A percentile compares a stretch with the other conserved stretches of the same genome.
Conservation (phyloP, 2,113 vertebrate species). For the Anoura caudifer region DNA sequence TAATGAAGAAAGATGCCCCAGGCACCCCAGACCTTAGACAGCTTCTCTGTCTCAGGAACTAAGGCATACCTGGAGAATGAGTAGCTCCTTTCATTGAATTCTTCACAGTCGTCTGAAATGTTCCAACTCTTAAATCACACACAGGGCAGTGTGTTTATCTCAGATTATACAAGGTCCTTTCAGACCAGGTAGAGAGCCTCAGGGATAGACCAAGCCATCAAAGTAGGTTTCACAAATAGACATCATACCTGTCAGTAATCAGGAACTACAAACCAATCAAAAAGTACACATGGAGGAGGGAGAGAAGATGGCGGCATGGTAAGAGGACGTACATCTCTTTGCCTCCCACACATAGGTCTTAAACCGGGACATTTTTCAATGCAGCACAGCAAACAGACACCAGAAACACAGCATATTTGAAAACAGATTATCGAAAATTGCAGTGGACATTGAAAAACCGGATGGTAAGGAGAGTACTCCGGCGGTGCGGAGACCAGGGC, state of each 20-base stretch:
- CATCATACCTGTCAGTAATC: conserved; percentile 61
- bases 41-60: conserved; percentile 33
- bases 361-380: too few species aligned
- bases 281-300: too few species aligned
- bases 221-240: conserved; percentile 62
- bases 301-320: too few species aligned
- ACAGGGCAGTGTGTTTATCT: conserved; percentile 61
- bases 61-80: conserved; percentile 41
- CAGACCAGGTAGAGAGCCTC: conserved; percentile 46
- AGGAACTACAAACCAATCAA: conserved; percentile 51
- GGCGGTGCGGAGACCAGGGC: too few species aligned
- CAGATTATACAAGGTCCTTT: conserved; percentile 58
- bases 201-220: conserved; percentile 29
- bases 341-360: too few species aligned
- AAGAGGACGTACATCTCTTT: too few species aligned
- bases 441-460: too few species aligned
- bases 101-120: conserved; percentile 41
- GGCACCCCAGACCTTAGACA: conserved; percentile 23
- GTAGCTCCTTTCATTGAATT: conserved; percentile 49
- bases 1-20: conserved; percentile 25
- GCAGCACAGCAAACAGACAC: too few species aligned
- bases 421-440: too few species aligned
- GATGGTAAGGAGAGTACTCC: too few species aligned
- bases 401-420: too few species aligned
- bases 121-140: conserved; percentile 19